Evolutionary conservation across 1,140 invertebrate species (phyloP).

Genomic region (Drosophila lacteicornis): DNA sequence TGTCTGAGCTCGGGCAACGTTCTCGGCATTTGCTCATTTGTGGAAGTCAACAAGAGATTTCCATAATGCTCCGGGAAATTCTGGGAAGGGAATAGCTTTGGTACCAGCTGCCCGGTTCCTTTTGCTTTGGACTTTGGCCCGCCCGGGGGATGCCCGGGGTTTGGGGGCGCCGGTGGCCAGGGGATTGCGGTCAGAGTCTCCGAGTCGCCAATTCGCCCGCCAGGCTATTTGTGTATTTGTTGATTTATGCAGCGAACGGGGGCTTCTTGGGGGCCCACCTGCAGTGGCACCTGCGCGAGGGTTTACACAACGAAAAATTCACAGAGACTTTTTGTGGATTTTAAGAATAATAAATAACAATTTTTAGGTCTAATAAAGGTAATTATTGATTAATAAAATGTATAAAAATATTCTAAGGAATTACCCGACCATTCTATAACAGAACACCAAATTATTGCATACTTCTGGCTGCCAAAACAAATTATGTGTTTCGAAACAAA

Average conservation of each 20-base stretch:
- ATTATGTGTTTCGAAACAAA: no score
- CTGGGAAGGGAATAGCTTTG: constrained; percentile 26
- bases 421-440: no score
- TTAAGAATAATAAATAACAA: no score
- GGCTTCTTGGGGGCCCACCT: constrained; percentile 52
- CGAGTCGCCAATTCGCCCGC: constrained; percentile 54
- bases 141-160: constrained; percentile 7
- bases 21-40: constrained; percentile 78
- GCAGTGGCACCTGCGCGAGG: constrained; percentile 3
- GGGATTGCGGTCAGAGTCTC: constrained; percentile 44
- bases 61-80: constrained; percentile 55
- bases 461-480: no score
- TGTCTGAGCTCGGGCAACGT: constrained; percentile 50
- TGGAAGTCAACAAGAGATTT: constrained; percentile 78
- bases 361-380: no score
- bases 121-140: constrained; percentile 19
- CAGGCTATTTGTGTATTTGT: constrained; percentile 52
- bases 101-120: constrained; percentile 34
- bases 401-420: no score
- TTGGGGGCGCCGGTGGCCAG: not conserved
- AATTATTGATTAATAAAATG: no score
- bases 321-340: no score
- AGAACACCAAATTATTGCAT: no score
- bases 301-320: no score
- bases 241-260: constrained; percentile 51